Percentiles rank a stretch among this genome's conserved stretches.
phyloP scores from a whole-genome alignment of 2,888 invertebrate species.

The Scelioninae gen. 2 region DNA sequence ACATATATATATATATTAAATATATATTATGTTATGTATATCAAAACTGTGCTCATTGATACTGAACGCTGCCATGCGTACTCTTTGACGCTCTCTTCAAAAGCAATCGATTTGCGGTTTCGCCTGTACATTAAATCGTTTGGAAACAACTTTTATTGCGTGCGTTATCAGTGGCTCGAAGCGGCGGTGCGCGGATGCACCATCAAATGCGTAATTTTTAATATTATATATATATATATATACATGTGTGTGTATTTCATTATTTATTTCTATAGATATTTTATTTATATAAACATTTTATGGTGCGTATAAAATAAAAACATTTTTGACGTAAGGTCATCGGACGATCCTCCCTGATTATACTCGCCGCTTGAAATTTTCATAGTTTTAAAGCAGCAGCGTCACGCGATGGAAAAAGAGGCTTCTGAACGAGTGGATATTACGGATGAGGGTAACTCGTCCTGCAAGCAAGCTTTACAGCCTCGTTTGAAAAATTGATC shows the following conservation, averaged over 20 bases:
- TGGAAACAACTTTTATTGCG: conserved; percentile 32
- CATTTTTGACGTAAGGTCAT: conserved; percentile 43
- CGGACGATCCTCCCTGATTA: conserved; percentile 31
- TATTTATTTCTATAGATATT: no score
- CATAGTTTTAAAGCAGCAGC: conserved; percentile 55
- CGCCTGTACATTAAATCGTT: conserved; percentile 44
- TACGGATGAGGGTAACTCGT: conserved; percentile 57
- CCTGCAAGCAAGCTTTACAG: conserved; percentile 49
- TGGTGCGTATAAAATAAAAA: conserved; percentile 30
- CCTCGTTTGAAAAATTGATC: conserved; percentile 59
- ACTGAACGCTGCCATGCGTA: conserved; percentile 19
- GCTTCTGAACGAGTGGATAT: conserved; percentile 55
- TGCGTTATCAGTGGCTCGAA: conserved; percentile 14
- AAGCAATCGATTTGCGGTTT: conserved; percentile 44
- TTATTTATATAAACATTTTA: no score
- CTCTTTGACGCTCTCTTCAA: conserved; percentile 43
- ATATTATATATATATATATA: no score
- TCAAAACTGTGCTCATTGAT: conserved; percentile 33
- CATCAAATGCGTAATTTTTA: conserved; percentile 24
- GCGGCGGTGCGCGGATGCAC: not conserved
- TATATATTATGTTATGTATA: no score
- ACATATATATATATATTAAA: no score
- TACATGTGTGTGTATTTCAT: no score
- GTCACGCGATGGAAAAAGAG: conserved; percentile 55
- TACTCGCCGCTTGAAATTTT: conserved; percentile 48